A percentile compares a stretch with the other conserved stretches of the same genome.
phyloP scores from a whole-genome alignment of 2,797 vertebrate species.

The Heliangelus exortis region DNA sequence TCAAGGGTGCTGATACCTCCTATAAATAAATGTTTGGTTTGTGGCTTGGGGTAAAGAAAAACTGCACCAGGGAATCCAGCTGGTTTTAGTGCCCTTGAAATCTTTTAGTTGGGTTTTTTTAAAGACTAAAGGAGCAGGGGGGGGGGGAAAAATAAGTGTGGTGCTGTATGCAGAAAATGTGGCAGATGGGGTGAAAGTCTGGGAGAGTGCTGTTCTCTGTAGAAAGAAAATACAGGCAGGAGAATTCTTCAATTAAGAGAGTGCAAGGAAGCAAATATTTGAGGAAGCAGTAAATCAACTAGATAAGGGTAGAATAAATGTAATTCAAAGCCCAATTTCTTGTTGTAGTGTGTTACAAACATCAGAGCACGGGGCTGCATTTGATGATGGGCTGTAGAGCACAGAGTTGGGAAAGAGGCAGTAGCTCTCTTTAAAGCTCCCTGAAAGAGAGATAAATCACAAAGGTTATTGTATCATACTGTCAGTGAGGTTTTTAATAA shows the following conservation, averaged over 20 bases:
- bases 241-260: slow-evolving; percentile 63
- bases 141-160: not conserved
- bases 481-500: slow-evolving; percentile 54
- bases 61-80: not conserved
- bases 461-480: slow-evolving; percentile 33
- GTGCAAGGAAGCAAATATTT: slow-evolving; percentile 69
- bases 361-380: slow-evolving; percentile 35
- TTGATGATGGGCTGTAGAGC: slow-evolving; percentile 50
- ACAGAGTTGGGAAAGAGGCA: slow-evolving; percentile 33
- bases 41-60: not conserved
- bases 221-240: slow-evolving; percentile 32
- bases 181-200: not conserved
- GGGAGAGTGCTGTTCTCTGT: not conserved
- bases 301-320: slow-evolving; percentile 62
- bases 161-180: not conserved
- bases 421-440: slow-evolving; percentile 35
- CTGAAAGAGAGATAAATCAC: slow-evolving; percentile 60
- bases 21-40: not conserved
- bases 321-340: slow-evolving; percentile 55
- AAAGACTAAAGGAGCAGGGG: not conserved
- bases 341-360: slow-evolving; percentile 42
- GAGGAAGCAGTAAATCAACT: slow-evolving; percentile 55
- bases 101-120: not conserved
- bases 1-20: not conserved
- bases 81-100: not conserved